Conservation (phyloP, 2,797 vertebrate species). For the Gymnothorax reevesii region DNA sequence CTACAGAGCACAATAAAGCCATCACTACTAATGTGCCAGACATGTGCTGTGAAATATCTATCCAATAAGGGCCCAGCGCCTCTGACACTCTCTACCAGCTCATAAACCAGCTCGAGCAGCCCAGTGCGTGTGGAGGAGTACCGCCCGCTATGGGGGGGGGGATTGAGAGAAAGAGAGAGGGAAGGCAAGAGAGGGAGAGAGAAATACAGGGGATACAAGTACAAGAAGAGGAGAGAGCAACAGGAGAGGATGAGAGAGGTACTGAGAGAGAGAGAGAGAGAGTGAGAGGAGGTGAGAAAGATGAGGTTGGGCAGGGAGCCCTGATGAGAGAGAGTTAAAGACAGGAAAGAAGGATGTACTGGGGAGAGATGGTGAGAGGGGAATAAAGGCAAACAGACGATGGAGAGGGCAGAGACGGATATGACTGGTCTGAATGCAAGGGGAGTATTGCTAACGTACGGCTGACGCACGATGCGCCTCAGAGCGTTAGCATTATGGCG, state of each 20-base stretch:
- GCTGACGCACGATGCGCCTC: background rate
- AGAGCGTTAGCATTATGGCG: background rate
- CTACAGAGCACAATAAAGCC: conserved; percentile 42
- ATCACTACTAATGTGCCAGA: conserved; percentile 40
- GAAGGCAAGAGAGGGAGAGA: background rate
- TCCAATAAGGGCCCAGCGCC: background rate
- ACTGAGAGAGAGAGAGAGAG: background rate
- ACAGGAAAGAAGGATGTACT: background rate
- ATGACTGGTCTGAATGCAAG: background rate
- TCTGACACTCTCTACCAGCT: background rate
- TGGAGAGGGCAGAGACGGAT: background rate
- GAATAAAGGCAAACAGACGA: background rate
- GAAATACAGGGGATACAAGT: background rate
- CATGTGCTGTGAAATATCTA: conserved; percentile 35
- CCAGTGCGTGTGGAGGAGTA: background rate
- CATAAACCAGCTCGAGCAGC: background rate
- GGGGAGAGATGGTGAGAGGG: background rate
- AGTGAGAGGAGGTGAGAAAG: background rate
- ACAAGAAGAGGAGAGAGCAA: background rate
- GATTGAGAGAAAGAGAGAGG: background rate
- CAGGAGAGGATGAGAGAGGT: background rate
- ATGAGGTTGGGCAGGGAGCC: background rate
- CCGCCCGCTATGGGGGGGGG: background rate
- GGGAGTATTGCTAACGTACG: background rate
- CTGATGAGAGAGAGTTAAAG: background rate